Evolutionary conservation across 2,888 invertebrate species (phyloP).

Genomic region (Rhyacophila evoluta): DNA sequence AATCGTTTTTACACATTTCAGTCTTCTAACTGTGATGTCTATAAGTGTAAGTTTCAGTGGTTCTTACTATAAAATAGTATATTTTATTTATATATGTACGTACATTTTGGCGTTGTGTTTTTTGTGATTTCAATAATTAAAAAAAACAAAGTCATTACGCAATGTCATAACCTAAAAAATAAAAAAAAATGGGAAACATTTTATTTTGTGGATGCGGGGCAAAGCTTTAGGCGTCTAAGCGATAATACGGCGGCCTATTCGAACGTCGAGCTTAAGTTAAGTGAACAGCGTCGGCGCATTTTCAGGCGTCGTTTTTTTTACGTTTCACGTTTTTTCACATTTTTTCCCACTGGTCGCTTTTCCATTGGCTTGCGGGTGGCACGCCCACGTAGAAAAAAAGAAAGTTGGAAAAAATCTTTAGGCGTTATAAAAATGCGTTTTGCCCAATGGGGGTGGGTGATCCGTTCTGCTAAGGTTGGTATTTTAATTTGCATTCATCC

Average conservation of each 20-base stretch:
- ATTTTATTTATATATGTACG: too few species aligned
- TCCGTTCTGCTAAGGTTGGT: neutral
- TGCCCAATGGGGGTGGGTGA: conserved; percentile 41
- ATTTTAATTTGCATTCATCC: neutral
- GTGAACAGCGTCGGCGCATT: conserved; percentile 48
- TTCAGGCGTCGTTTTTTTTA: conserved; percentile 46
- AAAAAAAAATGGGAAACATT: neutral
- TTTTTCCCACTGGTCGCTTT: conserved; percentile 26
- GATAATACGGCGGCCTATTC: neutral
- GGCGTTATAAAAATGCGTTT: conserved; percentile 35
- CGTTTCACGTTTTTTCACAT: conserved; percentile 29
- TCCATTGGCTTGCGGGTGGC: conserved; percentile 34
- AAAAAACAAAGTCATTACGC: too few species aligned
- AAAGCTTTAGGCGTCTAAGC: neutral
- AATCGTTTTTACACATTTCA: too few species aligned
- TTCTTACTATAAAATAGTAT: too few species aligned
- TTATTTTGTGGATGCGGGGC: neutral
- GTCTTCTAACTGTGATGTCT: too few species aligned
- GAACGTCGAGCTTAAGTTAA: conserved; percentile 20
- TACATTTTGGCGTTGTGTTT: too few species aligned
- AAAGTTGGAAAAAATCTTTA: conserved; percentile 23
- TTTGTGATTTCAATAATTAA: too few species aligned
- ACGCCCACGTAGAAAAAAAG: conserved; percentile 40
- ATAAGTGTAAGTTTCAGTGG: too few species aligned
- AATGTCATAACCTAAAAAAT: too few species aligned